Evolutionary conservation across 2,113 vertebrate genomes (phyloP).

Genomic region (Coregonus clupeaformis): DNA sequence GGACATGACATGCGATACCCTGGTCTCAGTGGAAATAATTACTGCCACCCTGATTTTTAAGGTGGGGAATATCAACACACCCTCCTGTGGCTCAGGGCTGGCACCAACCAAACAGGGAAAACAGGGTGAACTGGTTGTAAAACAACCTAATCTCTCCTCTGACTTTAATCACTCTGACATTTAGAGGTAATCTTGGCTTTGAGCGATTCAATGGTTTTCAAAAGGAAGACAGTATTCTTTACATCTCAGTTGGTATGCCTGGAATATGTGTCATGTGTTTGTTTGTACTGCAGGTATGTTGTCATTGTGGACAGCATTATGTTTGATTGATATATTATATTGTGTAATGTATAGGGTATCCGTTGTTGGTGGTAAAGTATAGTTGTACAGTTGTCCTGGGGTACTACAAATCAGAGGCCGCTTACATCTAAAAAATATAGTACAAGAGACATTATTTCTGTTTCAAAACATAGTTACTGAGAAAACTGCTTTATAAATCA

Average conservation of each 20-base stretch:
- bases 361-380: too few relatives aligned
- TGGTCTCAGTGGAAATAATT: background rate
- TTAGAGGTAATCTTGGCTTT: constrained; percentile 14
- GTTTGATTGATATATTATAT: background rate
- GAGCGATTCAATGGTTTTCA: background rate
- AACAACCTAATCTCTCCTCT: constrained; percentile 13
- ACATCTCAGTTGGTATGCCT: background rate
- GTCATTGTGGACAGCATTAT: background rate
- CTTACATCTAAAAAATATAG: too few relatives aligned
- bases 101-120: background rate
- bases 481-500: too few relatives aligned
- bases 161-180: constrained; percentile 12
- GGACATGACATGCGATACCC: background rate
- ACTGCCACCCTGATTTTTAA: background rate
- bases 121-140: constrained; percentile 36
- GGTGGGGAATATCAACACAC: background rate
- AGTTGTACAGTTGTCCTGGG: too few relatives aligned
- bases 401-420: too few relatives aligned
- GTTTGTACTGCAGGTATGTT: background rate
- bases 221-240: background rate
- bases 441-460: too few relatives aligned
- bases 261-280: background rate
- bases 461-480: too few relatives aligned
- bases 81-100: background rate
- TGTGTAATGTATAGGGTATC: too few relatives aligned